Conservation (phyloP, 2,888 invertebrate genomes). For the Harpalus rufipes region DNA sequence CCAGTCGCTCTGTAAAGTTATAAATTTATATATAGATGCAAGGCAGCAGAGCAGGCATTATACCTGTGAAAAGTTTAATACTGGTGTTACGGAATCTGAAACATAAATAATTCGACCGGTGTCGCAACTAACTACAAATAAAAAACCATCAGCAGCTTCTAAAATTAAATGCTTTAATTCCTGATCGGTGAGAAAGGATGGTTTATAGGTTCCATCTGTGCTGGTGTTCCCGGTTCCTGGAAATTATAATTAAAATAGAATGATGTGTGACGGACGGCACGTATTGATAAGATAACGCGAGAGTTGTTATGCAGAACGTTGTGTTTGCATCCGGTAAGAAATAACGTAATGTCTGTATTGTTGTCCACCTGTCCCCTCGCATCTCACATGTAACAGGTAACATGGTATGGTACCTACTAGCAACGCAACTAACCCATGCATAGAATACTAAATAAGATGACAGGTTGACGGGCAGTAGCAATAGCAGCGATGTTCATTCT, state of each 20-base stretch:
- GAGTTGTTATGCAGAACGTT: constrained; percentile 67
- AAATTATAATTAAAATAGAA: constrained; percentile 69
- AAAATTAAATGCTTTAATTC: constrained; percentile 98
- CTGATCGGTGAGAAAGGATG: constrained; percentile 99
- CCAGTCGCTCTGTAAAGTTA: constrained; percentile 90
- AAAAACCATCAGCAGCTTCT: constrained; percentile 99
- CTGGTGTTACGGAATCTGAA: constrained; percentile 98
- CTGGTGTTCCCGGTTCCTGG: constrained; percentile 97
- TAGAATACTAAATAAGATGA: constrained; percentile 51
- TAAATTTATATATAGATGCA: no score
- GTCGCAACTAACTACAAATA: constrained; percentile 98
- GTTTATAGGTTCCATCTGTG: constrained; percentile 97
- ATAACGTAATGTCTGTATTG: constrained; percentile 68
- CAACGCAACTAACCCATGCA: not conserved
- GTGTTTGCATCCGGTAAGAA: constrained; percentile 67
- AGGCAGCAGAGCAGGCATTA: not conserved
- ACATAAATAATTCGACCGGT: constrained; percentile 98
- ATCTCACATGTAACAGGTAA: not conserved
- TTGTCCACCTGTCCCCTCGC: constrained; percentile 55
- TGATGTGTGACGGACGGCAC: constrained; percentile 22
- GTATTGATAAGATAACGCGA: constrained; percentile 51
- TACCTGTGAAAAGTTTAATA: constrained; percentile 95
- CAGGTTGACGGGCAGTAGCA: not conserved
- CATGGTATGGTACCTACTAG: not conserved
- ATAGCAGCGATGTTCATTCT: constrained; percentile 16